A percentile compares a stretch with the other conserved stretches of the same genome.
Evolutionary conservation across 2,888 invertebrate genomes (phyloP).

Genomic region (Pardosa pseudoannulata): DNA sequence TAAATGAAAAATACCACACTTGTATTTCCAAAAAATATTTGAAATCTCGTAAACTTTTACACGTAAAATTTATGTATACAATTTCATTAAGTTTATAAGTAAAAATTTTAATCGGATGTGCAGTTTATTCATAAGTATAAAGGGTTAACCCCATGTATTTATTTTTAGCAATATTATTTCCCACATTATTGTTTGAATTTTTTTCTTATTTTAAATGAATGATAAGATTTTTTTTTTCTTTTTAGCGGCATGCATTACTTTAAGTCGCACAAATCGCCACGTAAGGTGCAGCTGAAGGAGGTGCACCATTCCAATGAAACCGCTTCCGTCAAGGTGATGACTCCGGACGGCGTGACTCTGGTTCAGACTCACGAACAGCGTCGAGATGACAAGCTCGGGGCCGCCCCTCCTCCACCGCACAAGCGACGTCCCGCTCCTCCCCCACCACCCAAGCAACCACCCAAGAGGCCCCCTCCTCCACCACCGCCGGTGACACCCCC

Average conservation of each 20-base stretch:
- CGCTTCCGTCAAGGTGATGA: constrained; percentile 66
- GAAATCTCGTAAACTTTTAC: too few species aligned
- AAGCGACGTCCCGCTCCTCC: constrained; percentile 70
- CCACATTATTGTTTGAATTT: too few species aligned
- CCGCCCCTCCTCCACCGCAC: constrained; percentile 24
- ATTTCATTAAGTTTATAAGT: too few species aligned
- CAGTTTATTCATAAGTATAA: too few species aligned
- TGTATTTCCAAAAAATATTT: too few species aligned
- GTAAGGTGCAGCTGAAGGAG: constrained; percentile 70
- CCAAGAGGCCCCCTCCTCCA: constrained; percentile 65
- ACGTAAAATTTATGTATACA: too few species aligned
- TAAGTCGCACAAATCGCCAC: constrained; percentile 64
- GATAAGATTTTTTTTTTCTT: constrained; percentile 24
- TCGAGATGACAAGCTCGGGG: constrained; percentile 14
- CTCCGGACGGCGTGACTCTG: constrained; percentile 67
- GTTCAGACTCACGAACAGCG: constrained; percentile 45
- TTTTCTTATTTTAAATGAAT: too few species aligned
- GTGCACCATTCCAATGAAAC: constrained; percentile 72
- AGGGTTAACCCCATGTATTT: too few species aligned
- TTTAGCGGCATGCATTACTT: constrained; percentile 65
- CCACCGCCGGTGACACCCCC: constrained; percentile 60
- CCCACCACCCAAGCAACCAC: constrained; percentile 63
- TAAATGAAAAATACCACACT: too few species aligned
- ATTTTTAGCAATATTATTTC: too few species aligned
- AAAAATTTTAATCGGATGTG: too few species aligned